Base-by-base conservation (phyloP, 1,140 invertebrate species). In the Trichogramma pretiosum region DNA sequence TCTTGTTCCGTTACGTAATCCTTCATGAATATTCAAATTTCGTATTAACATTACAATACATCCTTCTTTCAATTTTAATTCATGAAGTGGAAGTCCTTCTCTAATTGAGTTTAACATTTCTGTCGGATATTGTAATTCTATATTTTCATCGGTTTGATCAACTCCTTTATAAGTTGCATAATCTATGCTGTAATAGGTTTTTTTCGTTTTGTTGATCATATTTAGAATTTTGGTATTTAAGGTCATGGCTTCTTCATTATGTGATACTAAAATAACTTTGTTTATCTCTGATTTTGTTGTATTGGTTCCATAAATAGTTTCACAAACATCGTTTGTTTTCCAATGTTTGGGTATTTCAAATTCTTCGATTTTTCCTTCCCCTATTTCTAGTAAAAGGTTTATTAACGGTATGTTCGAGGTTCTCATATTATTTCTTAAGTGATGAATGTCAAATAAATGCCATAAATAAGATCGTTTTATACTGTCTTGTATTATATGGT, bases 1-100 rank as follows among this genome's bases (percentile, higher is more conserved):
- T 54, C 67, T 26, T 46, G 68, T 73, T 8, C 61, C 66, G 55
- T 73, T 74, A 48, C 66, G 70, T 40, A 73, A 58, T 46, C 55
- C 38, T 34, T 42, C 52, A 45, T 63, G 56, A 56, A 57, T 58
- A 54, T 70, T 61, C 43, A 63, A 56, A 56, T 74, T 70, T 55
- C 64, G 56, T 9, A 64, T 17, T 14, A 49, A 32, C 18, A 49
- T 49, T 13, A 42, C 30, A 21, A 45, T 32, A 33, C 2, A 30
- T 26, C 39, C 28, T 26, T 42, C 35, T 36, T 49, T 49, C 13
- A 49, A 42, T 23, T 40, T 34, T 33, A 42, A 23, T 42, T 36
- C 18, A 9, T 23, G 22, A 17, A 3, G 17, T 13, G 35, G 33
- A 14, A 46, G 18, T 13, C 44, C 44, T 22, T 34, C 18, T 5